Evolutionary conservation across 2,888 invertebrate species (phyloP), one percentile per base, ranked within the genome.

Genomic region (Volucella inanis): DNA sequence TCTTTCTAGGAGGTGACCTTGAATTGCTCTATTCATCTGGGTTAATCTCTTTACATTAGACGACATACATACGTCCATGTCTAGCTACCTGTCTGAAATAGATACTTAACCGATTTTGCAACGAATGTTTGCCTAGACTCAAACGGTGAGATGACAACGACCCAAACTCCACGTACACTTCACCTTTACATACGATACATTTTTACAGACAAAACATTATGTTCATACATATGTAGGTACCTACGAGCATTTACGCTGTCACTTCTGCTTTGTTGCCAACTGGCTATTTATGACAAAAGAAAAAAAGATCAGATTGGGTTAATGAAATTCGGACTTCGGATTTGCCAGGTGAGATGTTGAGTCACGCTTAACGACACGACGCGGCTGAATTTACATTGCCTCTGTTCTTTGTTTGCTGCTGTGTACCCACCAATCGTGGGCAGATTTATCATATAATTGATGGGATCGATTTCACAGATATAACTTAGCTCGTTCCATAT

Each of bases 1-100:
- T 18, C 15, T 52, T 57, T 38, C 57, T 18, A 14, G 67, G 79
- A 79, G 49, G 52, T 79, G 74, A 79, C 83, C 79, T 83, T 79
- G 74, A 83, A 62, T 14, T 6, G 43, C 9, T 12, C 39, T 6
- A 49, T 22, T 57, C 50, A n/a, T n/a, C 11, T n/a, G 8, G 22
- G 49, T 15, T 38, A 59, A 45, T 31, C 57, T n/a, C n/a, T n/a
- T n/a, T 49, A n/a, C n/a, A n/a, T 49, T 8, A 0, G 49, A 2
- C 18, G 18, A 22, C 18, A 22, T 22, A 49, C 31, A 22, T 11
- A 10, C 15, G 43, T 41, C 8, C 45, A 41, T 47, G 9, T 6
- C 31, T 31, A 52, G 18, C 39, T 47, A 47, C 22, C 52, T 41
- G 41, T 14, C 14, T 50, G 18, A 12, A 47, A n/a, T 18, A 55